A percentile compares a stretch with the other conserved stretches of the same genome.
These are phyloP conservation scores for Dasyprocta punctata DNA, from an alignment of 2,113 vertebrate genomes.

Conservation along the genomic window DNA sequence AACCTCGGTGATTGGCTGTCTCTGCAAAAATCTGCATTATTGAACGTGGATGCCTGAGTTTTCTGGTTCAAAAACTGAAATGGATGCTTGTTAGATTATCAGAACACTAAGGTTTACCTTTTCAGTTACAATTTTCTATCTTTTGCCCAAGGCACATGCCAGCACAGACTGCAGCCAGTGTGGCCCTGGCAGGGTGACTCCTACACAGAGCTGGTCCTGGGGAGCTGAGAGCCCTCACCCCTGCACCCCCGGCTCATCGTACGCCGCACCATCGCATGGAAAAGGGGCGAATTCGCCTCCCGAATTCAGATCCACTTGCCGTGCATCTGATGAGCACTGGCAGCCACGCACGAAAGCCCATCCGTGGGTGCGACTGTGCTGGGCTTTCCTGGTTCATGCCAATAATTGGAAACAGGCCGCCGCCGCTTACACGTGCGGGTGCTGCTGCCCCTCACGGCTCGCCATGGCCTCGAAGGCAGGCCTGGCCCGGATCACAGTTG, in stretches of 20 bases:
- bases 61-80: not conserved
- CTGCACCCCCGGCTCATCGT: not conserved
- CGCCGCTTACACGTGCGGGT: not conserved
- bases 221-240: accelerated
- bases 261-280: not conserved
- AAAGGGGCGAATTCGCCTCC: not conserved
- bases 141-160: not conserved
- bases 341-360: accelerated
- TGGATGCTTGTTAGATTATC: not conserved
- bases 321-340: not conserved
- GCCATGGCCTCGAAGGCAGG: not conserved
- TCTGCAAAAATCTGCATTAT: not conserved
- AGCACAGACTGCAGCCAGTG: not conserved
- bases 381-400: not conserved
- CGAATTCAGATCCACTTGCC: not conserved
- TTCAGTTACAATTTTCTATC: not conserved
- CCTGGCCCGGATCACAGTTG: not conserved
- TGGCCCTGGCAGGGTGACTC: not conserved
- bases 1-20: not conserved
- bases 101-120: not conserved
- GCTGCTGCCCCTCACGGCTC: not conserved
- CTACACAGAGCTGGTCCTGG: not conserved
- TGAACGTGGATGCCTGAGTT: not conserved
- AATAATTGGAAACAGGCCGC: not conserved
- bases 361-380: no score